Conservation (phyloP, 2,888 invertebrate species). For the Drosophila anomalata region DNA sequence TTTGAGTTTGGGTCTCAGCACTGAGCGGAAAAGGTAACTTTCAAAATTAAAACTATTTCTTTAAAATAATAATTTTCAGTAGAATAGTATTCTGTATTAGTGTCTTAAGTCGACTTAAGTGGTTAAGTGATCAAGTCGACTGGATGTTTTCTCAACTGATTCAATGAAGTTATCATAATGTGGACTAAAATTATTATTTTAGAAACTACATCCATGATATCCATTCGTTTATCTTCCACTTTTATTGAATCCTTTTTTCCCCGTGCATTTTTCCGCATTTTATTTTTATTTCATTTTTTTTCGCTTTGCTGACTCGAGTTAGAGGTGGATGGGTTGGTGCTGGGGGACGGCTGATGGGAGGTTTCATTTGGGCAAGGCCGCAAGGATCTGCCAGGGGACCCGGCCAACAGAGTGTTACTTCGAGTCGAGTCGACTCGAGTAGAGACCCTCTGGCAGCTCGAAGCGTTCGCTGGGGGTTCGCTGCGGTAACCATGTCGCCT, state of each 20-base stretch:
- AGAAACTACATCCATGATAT: background rate
- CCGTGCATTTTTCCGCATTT: background rate
- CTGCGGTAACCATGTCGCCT: slow-evolving; percentile 79
- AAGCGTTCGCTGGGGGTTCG: slow-evolving; percentile 63
- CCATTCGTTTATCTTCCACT: too few relatives aligned
- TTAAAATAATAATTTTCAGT: background rate
- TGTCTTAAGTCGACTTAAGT: too few relatives aligned
- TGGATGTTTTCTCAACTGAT: too few relatives aligned
- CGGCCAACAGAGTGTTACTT: slow-evolving; percentile 37
- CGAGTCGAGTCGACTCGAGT: slow-evolving; percentile 27
- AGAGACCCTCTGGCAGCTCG: slow-evolving; percentile 64
- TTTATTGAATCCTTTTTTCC: background rate
- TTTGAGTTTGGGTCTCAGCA: slow-evolving; percentile 13
- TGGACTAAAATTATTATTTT: background rate
- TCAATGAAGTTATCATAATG: background rate
- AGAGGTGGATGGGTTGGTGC: slow-evolving; percentile 2
- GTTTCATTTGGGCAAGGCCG: slow-evolving; percentile 77
- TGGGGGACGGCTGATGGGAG: slow-evolving; percentile 18
- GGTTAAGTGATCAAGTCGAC: too few relatives aligned
- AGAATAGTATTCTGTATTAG: too few relatives aligned
- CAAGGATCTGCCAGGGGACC: slow-evolving; percentile 67
- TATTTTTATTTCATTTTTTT: slow-evolving; percentile 21
- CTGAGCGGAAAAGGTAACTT: background rate
- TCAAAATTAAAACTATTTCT: background rate
- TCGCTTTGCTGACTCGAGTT: slow-evolving; percentile 8